A percentile compares a stretch with the other conserved stretches of the same genome.
Evolutionary conservation across 1,140 invertebrate species (phyloP).

Genomic region (Bombus polaris): DNA sequence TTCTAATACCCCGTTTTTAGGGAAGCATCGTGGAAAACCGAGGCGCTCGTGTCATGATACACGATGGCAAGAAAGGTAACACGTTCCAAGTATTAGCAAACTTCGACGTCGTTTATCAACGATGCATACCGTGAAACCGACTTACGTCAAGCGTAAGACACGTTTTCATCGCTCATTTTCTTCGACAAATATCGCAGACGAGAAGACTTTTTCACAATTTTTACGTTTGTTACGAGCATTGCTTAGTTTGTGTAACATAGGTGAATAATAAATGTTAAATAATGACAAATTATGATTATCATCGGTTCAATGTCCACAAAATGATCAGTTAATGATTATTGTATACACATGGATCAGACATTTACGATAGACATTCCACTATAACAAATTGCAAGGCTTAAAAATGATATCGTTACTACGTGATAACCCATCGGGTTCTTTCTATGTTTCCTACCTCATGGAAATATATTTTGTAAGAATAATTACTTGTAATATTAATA

Average conservation of each 20-base stretch:
- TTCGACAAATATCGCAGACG: background rate
- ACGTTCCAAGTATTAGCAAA: slow-evolving; percentile 44
- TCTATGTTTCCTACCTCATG: background rate
- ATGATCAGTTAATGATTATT: no score
- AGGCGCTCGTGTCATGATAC: slow-evolving; percentile 58
- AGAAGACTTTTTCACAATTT: no score
- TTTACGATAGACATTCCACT: background rate
- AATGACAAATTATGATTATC: no score
- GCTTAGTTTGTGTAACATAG: no score
- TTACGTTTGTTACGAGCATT: no score
- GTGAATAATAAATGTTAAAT: no score
- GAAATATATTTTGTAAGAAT: background rate
- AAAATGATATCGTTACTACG: no score
- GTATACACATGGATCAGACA: no score
- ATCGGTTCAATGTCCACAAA: no score
- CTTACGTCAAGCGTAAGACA: background rate
- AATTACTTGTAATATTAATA: background rate
- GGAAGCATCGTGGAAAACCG: slow-evolving; percentile 56
- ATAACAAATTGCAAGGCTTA: no score
- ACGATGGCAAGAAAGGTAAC: slow-evolving; percentile 2
- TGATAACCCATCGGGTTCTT: background rate
- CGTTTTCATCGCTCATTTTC: background rate
- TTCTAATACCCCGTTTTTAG: slow-evolving; percentile 58
- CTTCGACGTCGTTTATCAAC: slow-evolving; percentile 21
- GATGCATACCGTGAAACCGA: background rate